phyloP scores from a whole-genome alignment of 2,797 vertebrate species.

The Pipistrellus pygmaeus region DNA sequence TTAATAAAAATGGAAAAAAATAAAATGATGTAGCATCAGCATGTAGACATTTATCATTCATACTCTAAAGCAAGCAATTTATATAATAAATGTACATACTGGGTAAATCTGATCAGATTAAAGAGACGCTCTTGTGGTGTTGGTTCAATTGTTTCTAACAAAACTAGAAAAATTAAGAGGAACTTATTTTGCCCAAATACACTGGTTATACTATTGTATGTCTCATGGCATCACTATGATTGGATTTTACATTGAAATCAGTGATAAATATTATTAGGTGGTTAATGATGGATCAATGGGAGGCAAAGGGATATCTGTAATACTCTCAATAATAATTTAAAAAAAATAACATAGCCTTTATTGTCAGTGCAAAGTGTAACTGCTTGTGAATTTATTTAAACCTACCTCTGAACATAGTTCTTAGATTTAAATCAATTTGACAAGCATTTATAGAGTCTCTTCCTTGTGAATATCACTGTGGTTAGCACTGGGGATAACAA shows the following conservation, averaged over 20 bases:
- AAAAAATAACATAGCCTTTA: not conserved
- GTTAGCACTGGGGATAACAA: not conserved
- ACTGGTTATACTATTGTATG: constrained; percentile 7
- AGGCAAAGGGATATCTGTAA: too few relatives aligned
- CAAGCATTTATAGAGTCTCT: not conserved
- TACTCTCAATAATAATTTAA: not conserved
- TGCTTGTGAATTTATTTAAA: constrained; percentile 29
- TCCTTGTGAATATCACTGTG: not conserved
- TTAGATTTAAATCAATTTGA: constrained; percentile 36
- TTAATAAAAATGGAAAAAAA: not conserved
- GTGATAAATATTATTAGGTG: constrained; percentile 48
- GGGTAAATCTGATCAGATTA: not conserved
- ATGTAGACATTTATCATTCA: not conserved
- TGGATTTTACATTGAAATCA: constrained; percentile 44
- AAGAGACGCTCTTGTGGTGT: not conserved
- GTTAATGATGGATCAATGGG: not conserved
- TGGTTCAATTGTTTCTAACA: not conserved
- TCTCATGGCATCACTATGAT: not conserved
- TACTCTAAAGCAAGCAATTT: constrained; percentile 12
- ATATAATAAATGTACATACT: not conserved
- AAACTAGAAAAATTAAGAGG: not conserved
- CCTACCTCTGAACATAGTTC: not conserved
- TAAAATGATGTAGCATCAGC: not conserved
- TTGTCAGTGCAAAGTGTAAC: constrained; percentile 2
- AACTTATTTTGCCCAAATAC: constrained; percentile 1